A percentile compares a stretch with the other conserved stretches of the same genome.
Conservation (phyloP, 2,797 vertebrate genomes). For the Neoniphon sammara region DNA sequence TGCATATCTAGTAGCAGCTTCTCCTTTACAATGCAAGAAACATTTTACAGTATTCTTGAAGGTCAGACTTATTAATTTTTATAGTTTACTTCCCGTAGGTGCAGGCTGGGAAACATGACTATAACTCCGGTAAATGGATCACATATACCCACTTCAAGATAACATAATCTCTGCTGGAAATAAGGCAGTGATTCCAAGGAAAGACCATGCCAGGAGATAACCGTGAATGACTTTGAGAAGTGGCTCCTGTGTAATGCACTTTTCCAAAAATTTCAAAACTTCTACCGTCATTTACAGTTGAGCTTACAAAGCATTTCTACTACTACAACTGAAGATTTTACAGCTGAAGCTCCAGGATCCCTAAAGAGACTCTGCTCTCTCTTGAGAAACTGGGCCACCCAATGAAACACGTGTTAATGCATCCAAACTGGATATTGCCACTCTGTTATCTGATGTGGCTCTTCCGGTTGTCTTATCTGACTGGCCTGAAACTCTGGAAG, state of each 20-base stretch:
- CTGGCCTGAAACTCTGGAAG: conserved; percentile 47
- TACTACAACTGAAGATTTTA: not conserved
- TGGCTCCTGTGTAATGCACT: not conserved
- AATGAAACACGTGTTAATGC: conserved; percentile 50
- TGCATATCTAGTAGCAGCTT: not conserved
- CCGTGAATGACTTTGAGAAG: not conserved
- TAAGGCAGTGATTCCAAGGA: not conserved
- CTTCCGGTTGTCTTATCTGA: conserved; percentile 65
- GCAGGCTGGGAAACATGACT: not conserved
- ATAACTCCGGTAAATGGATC: not conserved
- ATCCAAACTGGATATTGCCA: conserved; percentile 22
- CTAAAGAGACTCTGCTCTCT: conserved; percentile 1
- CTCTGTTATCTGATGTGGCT: conserved; percentile 56
- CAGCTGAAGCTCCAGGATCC: conserved; percentile 6
- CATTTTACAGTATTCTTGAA: not conserved
- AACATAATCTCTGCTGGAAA: conserved; percentile 2
- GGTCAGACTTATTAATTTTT: not conserved
- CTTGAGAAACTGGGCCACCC: conserved; percentile 20
- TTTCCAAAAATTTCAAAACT: not conserved
- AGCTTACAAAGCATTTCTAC: not conserved
- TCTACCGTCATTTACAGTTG: too few species aligned
- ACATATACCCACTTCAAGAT: conserved; percentile 5
- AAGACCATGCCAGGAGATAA: not conserved
- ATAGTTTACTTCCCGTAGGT: not conserved
- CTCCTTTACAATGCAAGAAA: not conserved